Evolutionary conservation across 2,113 vertebrate species (phyloP), one percentile per base, ranked within the genome.

Genomic region (Pachyramphus minor): DNA sequence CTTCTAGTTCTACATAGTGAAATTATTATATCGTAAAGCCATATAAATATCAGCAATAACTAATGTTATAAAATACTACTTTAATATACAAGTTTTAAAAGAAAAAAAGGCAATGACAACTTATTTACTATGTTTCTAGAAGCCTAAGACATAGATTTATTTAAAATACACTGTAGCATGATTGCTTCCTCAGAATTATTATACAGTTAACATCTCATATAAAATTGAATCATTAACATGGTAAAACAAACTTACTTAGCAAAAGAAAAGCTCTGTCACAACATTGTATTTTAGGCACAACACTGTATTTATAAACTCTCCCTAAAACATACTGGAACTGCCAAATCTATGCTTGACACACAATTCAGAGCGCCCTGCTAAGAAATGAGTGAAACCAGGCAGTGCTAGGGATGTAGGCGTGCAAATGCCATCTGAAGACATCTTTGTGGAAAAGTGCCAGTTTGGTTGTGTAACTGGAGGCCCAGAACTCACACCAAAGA

Each of bases 181-280:
- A 71, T 47, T 60, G 22, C 71, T 91, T 90, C 63, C 75, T 90
- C 68, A 74, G 58, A 82, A 85, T 59, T 89, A 88, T 80, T 77
- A 44, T 14, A 60, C n/a, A 20, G 30, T 50, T 90, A 96, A 63
- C 72, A 74, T 86, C 78, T 87, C 92, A 66, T 31, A 81, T 52
- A 42, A 91, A 90, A 91, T 8, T 49, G 25, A 90, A 91, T 53
- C 16, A 95, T 90, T 87, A 96, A 67, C 60, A 88, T 19, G 39
- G 78, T 39, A 83, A 96, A 96, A 30, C 77, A 93, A 93, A 96
- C 71, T 66, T 53, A 90, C 47, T 90, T 91, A 67, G 79, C 24
- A 81, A 84, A 93, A 91, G 63, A 86, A 93, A 93, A 93, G 59
- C 68, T 85, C 87, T 91, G 87, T 93, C 95, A 91, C 64, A 95